These are phyloP conservation scores for Urosaurus nigricauda DNA, from an alignment of 2,797 vertebrate species.

Conservation along the genomic window DNA sequence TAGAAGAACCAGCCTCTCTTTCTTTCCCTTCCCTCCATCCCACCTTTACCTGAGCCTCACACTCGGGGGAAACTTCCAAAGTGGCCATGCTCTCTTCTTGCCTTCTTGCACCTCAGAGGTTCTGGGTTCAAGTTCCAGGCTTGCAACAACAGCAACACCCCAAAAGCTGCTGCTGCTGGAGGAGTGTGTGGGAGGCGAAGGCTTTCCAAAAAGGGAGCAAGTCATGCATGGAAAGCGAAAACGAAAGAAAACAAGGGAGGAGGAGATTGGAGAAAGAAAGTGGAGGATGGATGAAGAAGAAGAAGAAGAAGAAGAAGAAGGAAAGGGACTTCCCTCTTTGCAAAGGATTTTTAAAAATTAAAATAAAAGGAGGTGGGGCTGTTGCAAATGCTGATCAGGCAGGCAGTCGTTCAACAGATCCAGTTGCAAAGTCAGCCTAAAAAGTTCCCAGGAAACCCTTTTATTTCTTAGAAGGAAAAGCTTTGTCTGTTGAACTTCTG, in stretches of 20 bases:
- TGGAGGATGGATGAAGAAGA: no score
- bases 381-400: no score
- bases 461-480: no score
- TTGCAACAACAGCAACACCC: not conserved
- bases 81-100: not conserved
- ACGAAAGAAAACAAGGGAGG: conserved; percentile 19
- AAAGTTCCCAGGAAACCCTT: no score
- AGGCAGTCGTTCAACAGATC: not conserved
- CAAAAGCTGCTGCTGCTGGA: not conserved
- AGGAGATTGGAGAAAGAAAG: not conserved
- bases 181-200: not conserved
- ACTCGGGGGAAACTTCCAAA: conserved; percentile 10
- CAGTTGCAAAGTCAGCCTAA: not conserved
- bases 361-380: not conserved
- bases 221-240: conserved; percentile 36
- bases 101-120: no score
- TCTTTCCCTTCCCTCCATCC: not conserved
- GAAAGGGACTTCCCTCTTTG: not conserved
- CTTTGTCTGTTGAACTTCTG: not conserved
- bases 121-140: not conserved
- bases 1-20: no score
- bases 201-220: not conserved
- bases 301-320: no score
- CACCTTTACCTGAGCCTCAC: conserved; percentile 13
- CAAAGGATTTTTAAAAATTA: not conserved